phyloP scores from a whole-genome alignment of 2,888 invertebrate species.

The Rhamnusium bicolor region DNA sequence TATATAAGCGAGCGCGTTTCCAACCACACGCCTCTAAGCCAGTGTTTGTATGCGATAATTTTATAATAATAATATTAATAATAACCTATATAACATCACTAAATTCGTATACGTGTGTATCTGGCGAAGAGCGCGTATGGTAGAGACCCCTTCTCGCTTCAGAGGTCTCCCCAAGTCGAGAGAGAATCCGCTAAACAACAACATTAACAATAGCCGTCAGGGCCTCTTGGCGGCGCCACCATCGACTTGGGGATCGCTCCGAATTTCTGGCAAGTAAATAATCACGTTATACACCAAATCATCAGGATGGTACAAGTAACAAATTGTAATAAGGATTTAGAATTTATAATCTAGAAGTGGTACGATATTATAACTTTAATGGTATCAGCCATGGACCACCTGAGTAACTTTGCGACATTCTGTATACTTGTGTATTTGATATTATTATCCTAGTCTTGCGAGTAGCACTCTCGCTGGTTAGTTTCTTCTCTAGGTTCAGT shows the following conservation, averaged over 20 bases:
- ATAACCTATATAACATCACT: conserved; percentile 67
- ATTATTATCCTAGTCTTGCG: conserved; percentile 61
- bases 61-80: conserved; percentile 59
- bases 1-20: conserved; percentile 25
- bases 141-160: conserved; percentile 38
- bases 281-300: conserved; percentile 54
- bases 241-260: conserved; percentile 31
- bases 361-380: conserved; percentile 44
- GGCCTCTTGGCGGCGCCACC: conserved; percentile 38
- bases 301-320: conserved; percentile 48
- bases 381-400: conserved; percentile 69
- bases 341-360: conserved; percentile 45
- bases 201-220: conserved; percentile 58
- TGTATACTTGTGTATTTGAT: conserved; percentile 71
- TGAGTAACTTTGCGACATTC: conserved; percentile 71
- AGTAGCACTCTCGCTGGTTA: conserved; percentile 46
- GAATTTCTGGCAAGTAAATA: conserved; percentile 53
- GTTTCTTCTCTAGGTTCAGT: conserved; percentile 65
- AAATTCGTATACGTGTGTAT: conserved; percentile 67
- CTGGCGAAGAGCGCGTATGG: conserved; percentile 40
- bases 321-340: conserved; percentile 17
- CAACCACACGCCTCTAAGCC: conserved; percentile 35
- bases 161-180: conserved; percentile 31
- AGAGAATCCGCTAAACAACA: conserved; percentile 46
- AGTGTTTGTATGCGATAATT: conserved; percentile 52